These are phyloP conservation scores for Notodonta ziczac DNA, from an alignment of 2,888 invertebrate genomes.

Conservation along the genomic window DNA sequence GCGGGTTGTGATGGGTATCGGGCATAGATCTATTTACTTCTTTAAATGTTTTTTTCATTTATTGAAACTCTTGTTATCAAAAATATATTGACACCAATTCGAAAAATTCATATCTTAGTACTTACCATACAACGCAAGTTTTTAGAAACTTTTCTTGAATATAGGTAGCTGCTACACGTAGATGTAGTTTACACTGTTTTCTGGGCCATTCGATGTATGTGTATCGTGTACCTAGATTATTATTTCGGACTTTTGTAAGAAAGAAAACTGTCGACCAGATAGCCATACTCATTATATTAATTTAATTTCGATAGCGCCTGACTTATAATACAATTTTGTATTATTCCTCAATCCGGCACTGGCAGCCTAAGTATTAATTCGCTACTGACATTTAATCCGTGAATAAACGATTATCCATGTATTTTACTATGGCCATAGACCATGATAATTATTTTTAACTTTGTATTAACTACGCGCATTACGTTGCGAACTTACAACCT, in stretches of 20 bases:
- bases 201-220: not conserved
- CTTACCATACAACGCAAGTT: too few relatives aligned
- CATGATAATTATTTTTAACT: not conserved
- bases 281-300: not conserved
- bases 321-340: not conserved
- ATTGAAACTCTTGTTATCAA: too few relatives aligned
- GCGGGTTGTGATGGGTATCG: too few relatives aligned
- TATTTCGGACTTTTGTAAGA: not conserved
- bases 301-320: not conserved
- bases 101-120: too few relatives aligned
- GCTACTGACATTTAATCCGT: constrained; percentile 1
- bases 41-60: too few relatives aligned
- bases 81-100: too few relatives aligned
- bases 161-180: too few relatives aligned
- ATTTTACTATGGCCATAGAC: not conserved
- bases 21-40: too few relatives aligned
- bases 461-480: not conserved
- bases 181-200: too few relatives aligned
- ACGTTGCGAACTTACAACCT: constrained; percentile 17
- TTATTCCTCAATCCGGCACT: not conserved
- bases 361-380: not conserved
- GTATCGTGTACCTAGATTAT: not conserved
- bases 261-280: not conserved
- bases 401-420: not conserved
- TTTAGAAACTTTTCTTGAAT: too few relatives aligned